Base-by-base conservation (phyloP, 2,888 invertebrate species). In the Adelognathus sp. region DNA sequence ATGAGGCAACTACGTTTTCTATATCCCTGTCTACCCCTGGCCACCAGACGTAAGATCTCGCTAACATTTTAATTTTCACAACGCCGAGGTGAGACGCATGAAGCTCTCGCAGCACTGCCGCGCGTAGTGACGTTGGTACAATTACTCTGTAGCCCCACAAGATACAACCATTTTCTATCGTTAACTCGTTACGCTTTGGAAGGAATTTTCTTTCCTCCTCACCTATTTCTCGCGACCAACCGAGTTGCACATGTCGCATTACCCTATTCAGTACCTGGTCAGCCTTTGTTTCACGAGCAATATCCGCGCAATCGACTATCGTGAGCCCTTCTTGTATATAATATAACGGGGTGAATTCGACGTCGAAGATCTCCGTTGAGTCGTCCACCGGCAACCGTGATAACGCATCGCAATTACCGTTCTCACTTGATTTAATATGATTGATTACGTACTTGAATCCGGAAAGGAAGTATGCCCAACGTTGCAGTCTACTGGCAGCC, bases 31-130 rank as follows among this genome's bases (percentile, higher is more conserved):
- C 85, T 3, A 85, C 69, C 21, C 78, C 66, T 27, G 79, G 81
- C 86, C 85, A 87, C 71, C 81, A 85, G 9, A 84, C 80, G 61
- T 84, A 83, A 5, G 81, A 79, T 9, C 85, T 54, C 4, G 86
- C 84, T 11, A 86, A 33, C 2, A 74, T 41, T 61, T 87, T 86
- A 82, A 85, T 86, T 41, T 82, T 84, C 1, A 80, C 80, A 16
- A 85, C 82, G 1, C 86, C 85, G 9, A 81, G 29, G 70, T 85
- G 83, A 3, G 83, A 84, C 1, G 60, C 33, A 63, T 86, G 84
- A 11, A 86, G 80, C 69, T 86, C 83, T 16, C 82, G 7, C 27
- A 27, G 9, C 9, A 87, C 61, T 11, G 69, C 54, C 7, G 16
- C 6, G 24, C 79, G 80, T 5, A 81, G 11, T 3, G 11, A 18